phyloP scores from a whole-genome alignment of 1,140 invertebrate genomes.

The Batillaria attramentaria region DNA sequence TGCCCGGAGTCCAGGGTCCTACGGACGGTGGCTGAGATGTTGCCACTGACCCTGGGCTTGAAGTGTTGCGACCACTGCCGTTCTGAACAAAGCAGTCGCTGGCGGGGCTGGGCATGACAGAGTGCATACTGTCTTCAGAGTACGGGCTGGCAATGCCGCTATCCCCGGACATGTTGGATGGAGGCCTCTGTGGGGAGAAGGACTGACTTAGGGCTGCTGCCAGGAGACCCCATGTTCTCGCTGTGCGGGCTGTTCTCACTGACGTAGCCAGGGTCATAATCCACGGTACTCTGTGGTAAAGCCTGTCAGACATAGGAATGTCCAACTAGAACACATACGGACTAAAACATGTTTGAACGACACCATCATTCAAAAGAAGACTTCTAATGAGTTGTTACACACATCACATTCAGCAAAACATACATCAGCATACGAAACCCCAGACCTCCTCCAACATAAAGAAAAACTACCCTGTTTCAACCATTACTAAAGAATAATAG shows the following conservation, averaged over 20 bases:
- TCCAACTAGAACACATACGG: too few relatives aligned
- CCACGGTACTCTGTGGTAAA: neutral
- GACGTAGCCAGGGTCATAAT: constrained; percentile 23
- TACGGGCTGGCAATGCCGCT: constrained; percentile 29
- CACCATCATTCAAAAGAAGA: too few relatives aligned
- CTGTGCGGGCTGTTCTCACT: constrained; percentile 31
- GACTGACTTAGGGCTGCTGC: constrained; percentile 28
- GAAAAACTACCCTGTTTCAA: too few relatives aligned
- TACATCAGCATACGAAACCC: too few relatives aligned
- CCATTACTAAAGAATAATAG: too few relatives aligned
- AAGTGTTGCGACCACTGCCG: neutral
- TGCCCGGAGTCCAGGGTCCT: neutral
- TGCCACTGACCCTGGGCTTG: neutral
- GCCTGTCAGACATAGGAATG: neutral
- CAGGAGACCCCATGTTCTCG: constrained; percentile 10
- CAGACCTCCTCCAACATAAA: too few relatives aligned
- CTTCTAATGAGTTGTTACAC: too few relatives aligned
- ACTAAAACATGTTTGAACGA: too few relatives aligned
- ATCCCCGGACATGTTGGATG: constrained; percentile 25
- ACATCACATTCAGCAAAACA: too few relatives aligned
- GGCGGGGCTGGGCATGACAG: constrained; percentile 9
- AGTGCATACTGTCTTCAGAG: neutral
- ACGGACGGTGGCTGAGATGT: neutral
- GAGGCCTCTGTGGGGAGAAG: constrained; percentile 11
- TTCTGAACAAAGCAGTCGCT: neutral